Evolutionary conservation across 92 coral and sea anemone genomes (phyloP).

Genomic region (Metridium senile): DNA sequence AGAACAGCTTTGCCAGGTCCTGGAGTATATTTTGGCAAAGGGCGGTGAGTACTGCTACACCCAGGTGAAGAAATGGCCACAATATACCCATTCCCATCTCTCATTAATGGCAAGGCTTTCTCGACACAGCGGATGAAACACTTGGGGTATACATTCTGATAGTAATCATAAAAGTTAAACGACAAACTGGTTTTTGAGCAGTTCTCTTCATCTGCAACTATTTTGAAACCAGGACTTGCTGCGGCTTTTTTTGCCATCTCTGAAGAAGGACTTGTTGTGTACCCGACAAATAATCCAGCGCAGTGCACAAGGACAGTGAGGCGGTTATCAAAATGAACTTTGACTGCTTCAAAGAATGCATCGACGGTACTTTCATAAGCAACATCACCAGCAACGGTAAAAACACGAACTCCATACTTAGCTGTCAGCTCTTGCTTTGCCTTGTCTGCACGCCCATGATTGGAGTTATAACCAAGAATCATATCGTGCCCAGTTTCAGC

Average conservation of each 20-base stretch:
- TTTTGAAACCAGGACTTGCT: background rate
- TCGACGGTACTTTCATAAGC: background rate
- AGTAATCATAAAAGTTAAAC: background rate
- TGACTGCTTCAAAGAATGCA: conserved; percentile 6
- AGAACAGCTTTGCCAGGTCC: conserved; percentile 13
- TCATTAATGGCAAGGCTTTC: background rate
- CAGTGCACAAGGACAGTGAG: conserved; percentile 1
- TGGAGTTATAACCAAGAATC: conserved; percentile 6
- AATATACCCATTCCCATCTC: conserved; percentile 10
- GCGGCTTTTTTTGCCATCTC: background rate
- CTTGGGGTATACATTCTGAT: conserved; percentile 9
- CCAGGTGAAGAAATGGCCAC: conserved; percentile 15
- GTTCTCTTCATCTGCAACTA: background rate
- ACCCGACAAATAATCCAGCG: background rate
- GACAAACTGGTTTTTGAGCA: background rate
- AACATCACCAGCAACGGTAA: conserved; percentile 1
- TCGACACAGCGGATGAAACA: conserved; percentile 9
- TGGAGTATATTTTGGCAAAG: background rate
- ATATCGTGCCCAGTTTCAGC: conserved; percentile 1
- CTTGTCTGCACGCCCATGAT: background rate
- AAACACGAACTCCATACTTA: conserved; percentile 1
- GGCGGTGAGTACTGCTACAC: background rate
- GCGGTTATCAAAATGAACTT: background rate
- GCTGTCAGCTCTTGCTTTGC: background rate
- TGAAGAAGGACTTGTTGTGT: background rate